Percentiles rank a stretch among this genome's conserved stretches.
phyloP scores from a whole-genome alignment of 2,797 vertebrate species.

The Sebastes oblongus region DNA sequence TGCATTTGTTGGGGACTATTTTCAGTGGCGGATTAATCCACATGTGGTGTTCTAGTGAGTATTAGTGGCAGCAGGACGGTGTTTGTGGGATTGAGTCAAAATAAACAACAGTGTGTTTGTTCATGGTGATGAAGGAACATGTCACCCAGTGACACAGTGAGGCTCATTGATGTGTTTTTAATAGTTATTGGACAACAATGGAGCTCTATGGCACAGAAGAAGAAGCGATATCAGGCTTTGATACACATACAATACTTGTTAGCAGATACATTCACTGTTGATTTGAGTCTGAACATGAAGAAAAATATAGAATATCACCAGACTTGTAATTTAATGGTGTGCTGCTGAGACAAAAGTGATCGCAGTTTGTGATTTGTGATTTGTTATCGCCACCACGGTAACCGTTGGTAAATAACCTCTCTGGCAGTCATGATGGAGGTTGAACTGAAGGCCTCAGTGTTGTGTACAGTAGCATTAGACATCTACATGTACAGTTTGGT shows the following conservation, averaged over 20 bases:
- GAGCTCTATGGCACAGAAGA: not conserved
- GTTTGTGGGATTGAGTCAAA: no score
- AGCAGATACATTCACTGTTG: no score
- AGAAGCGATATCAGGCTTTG: not conserved
- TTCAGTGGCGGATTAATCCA: no score
- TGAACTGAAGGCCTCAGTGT: not conserved
- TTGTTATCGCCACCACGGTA: not conserved
- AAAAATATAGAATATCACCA: not conserved
- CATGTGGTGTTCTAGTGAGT: no score
- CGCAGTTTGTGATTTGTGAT: not conserved
- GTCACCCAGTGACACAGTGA: not conserved
- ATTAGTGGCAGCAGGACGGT: no score
- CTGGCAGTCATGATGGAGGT: not conserved
- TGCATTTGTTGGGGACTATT: no score
- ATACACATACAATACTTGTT: not conserved
- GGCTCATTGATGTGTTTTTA: not conserved
- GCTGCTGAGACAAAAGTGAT: not conserved
- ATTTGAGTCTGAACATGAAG: not conserved
- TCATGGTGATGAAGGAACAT: not conserved
- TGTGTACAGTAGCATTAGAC: conserved; percentile 39
- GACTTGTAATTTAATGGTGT: not conserved
- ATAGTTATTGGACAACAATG: not conserved
- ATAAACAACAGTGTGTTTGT: no score
- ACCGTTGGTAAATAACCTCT: not conserved
- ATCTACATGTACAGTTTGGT: conserved; percentile 28